These are phyloP conservation scores for Mystacornis crossleyi DNA, from an alignment of 2,113 vertebrate species.

Conservation along the genomic window DNA sequence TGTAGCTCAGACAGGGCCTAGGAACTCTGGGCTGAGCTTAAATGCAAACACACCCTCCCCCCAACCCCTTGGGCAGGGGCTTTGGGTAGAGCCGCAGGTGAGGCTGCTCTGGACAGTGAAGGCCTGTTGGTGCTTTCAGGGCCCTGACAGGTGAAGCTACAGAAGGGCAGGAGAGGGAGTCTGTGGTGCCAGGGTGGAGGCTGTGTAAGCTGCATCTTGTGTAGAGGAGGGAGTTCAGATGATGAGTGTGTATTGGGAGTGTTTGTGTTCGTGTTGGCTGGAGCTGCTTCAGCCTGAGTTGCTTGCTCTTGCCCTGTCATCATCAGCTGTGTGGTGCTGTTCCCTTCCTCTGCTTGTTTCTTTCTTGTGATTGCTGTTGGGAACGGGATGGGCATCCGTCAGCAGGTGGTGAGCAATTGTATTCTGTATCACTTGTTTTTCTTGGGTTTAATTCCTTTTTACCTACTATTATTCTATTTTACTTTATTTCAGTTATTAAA, in stretches of 20 bases:
- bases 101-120: neutral
- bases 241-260: neutral
- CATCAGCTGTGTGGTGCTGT: neutral
- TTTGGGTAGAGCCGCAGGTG: neutral
- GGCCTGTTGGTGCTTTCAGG: neutral
- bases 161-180: neutral
- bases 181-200: neutral
- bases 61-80: neutral
- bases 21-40: neutral
- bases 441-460: neutral
- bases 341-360: neutral
- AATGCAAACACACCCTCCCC: neutral
- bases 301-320: neutral
- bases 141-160: neutral
- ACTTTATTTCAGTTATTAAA: neutral
- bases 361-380: neutral
- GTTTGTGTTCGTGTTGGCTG: neutral
- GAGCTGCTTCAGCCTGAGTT: neutral
- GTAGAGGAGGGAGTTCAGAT: neutral
- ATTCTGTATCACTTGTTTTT: neutral
- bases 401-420: neutral
- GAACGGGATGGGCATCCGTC: neutral
- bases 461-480: neutral
- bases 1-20: rapidly evolving
- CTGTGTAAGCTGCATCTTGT: neutral